These are phyloP conservation scores for Pyrrhia umbra DNA, from an alignment of 2,888 invertebrate species.

Conservation along the genomic window DNA sequence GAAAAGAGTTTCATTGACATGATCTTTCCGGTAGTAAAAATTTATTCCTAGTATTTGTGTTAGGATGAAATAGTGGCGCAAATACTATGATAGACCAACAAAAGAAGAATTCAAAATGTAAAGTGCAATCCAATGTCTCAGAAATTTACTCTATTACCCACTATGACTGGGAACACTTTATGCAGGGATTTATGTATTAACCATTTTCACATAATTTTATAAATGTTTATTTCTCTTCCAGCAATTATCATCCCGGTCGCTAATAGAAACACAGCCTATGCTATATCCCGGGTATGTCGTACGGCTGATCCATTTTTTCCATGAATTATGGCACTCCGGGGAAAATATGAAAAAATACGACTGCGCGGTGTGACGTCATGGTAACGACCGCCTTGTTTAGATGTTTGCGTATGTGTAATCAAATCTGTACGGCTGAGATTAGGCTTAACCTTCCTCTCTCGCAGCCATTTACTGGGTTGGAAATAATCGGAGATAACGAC, in stretches of 20 bases:
- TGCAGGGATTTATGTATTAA: too few species aligned
- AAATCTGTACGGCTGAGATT: conserved; percentile 35
- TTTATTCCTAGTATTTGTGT: too few species aligned
- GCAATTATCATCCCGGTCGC: conserved; percentile 46
- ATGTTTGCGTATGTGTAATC: conserved; percentile 59
- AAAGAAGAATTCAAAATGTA: too few species aligned
- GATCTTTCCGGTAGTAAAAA: too few species aligned
- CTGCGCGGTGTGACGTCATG: conserved; percentile 65
- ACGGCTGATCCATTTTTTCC: conserved; percentile 81
- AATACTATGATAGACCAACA: too few species aligned
- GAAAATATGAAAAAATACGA: conserved; percentile 78
- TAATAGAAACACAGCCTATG: conserved; percentile 66
- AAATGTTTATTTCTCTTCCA: conserved; percentile 62
- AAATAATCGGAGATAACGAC: too few species aligned
- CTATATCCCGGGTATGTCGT: conserved; percentile 63
- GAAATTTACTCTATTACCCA: too few species aligned
- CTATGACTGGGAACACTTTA: too few species aligned
- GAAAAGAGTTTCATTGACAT: too few species aligned
- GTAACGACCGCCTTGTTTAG: conserved; percentile 59
- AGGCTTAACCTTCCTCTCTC: not conserved
- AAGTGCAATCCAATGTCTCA: too few species aligned
- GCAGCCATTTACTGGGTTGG: not conserved
- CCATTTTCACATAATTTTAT: too few species aligned
- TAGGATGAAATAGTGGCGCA: too few species aligned
- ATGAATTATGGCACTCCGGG: conserved; percentile 80